Conservation (phyloP, 2,797 vertebrate genomes). For the Cyclura pinguis region DNA sequence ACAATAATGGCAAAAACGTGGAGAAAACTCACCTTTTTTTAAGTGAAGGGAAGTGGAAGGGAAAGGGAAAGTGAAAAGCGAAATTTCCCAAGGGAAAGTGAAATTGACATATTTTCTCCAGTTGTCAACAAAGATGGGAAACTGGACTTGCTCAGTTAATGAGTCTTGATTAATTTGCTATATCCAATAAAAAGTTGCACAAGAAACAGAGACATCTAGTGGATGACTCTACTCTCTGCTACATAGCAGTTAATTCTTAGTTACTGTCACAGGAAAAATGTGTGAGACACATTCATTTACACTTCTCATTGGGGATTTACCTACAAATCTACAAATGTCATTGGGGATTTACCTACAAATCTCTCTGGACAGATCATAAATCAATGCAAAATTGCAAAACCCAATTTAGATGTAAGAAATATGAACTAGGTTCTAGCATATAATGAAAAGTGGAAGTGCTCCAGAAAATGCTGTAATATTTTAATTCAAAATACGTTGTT, state of each 20-base stretch:
- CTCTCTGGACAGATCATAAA: background rate
- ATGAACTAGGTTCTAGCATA: background rate
- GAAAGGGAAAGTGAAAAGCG: no score
- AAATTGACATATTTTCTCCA: no score
- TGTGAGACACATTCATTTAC: background rate
- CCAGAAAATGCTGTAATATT: background rate
- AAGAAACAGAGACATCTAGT: constrained; percentile 43
- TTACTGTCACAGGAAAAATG: background rate
- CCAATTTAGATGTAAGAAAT: background rate
- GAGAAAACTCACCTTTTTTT: no score
- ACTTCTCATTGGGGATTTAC: background rate
- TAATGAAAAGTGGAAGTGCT: background rate
- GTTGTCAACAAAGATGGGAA: no score
- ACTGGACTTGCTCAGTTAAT: background rate
- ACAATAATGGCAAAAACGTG: background rate
- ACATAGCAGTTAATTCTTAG: background rate
- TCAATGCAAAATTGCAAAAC: background rate
- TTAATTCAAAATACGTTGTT: background rate
- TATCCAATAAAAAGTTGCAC: fast-evolving
- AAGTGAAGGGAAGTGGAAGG: no score
- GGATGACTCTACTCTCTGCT: constrained; percentile 16
- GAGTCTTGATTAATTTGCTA: background rate
- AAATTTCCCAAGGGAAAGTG: no score
- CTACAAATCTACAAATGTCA: background rate
- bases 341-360: background rate